phyloP scores from a whole-genome alignment of 2,888 invertebrate genomes.

The Polydrusus tereticollis region DNA sequence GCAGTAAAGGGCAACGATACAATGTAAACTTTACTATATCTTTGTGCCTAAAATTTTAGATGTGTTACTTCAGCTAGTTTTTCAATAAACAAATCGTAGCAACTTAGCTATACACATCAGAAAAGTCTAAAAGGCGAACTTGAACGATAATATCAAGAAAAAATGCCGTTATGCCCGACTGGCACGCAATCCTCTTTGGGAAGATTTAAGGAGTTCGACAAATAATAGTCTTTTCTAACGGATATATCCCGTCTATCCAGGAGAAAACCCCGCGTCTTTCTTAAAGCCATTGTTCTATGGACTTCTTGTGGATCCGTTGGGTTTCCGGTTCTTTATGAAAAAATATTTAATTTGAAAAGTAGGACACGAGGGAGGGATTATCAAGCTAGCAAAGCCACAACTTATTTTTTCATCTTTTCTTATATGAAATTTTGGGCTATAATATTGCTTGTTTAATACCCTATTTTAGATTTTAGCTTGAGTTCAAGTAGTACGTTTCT shows the following conservation, averaged over 20 bases:
- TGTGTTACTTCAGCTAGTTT: too few species aligned
- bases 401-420: too few species aligned
- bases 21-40: too few species aligned
- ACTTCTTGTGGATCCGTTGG: neutral
- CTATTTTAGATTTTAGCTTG: too few species aligned
- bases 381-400: too few species aligned
- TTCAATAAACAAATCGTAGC: too few species aligned
- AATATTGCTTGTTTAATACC: too few species aligned
- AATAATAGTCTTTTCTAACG: neutral
- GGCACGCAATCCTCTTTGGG: conserved; percentile 6
- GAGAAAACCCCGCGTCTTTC: neutral
- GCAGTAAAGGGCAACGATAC: too few species aligned
- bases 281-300: neutral
- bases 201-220: conserved; percentile 9
- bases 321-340: neutral
- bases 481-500: too few species aligned
- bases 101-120: neutral
- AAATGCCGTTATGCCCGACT: neutral
- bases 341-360: too few species aligned
- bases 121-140: neutral
- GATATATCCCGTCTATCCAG: neutral
- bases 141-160: neutral
- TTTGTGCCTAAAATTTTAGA: neutral
- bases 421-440: too few species aligned
- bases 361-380: too few species aligned